phyloP scores from a whole-genome alignment of 2,113 vertebrate species.

The Peucedramus taeniatus region DNA sequence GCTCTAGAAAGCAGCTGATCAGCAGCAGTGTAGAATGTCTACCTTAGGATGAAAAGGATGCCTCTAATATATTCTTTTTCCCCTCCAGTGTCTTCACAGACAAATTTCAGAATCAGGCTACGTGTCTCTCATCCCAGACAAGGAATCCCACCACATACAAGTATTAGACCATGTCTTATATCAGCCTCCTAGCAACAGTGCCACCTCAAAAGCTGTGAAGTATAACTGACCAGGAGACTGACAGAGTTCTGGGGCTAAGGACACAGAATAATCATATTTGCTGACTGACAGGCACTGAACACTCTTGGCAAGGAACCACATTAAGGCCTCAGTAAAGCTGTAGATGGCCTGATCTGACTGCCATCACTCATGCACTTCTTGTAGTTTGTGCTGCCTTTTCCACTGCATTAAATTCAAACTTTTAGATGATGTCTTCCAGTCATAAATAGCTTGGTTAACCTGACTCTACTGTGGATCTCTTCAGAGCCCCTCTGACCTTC shows the following conservation, averaged over 20 bases:
- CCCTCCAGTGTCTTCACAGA: background rate
- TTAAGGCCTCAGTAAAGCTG: background rate
- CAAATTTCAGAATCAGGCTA: background rate
- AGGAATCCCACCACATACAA: background rate
- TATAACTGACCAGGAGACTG: background rate
- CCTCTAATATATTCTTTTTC: background rate
- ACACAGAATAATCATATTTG: background rate
- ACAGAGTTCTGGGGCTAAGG: background rate
- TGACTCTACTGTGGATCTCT: background rate
- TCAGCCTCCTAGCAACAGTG: background rate
- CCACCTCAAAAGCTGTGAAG: background rate
- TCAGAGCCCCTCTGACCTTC: background rate
- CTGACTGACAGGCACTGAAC: background rate
- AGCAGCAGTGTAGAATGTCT: background rate
- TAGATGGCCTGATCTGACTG: background rate
- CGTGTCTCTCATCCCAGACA: background rate
- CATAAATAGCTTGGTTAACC: background rate
- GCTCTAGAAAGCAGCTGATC: background rate
- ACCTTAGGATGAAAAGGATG: background rate
- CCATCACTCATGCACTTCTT: background rate
- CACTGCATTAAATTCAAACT: background rate
- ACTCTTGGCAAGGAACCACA: background rate
- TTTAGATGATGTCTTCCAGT: background rate
- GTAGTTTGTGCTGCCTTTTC: background rate
- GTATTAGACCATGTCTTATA: background rate